A percentile compares a stretch with the other conserved stretches of the same genome.
Evolutionary conservation across 2,797 vertebrate species (phyloP).

Genomic region (Hippopotamyrus pictus): DNA sequence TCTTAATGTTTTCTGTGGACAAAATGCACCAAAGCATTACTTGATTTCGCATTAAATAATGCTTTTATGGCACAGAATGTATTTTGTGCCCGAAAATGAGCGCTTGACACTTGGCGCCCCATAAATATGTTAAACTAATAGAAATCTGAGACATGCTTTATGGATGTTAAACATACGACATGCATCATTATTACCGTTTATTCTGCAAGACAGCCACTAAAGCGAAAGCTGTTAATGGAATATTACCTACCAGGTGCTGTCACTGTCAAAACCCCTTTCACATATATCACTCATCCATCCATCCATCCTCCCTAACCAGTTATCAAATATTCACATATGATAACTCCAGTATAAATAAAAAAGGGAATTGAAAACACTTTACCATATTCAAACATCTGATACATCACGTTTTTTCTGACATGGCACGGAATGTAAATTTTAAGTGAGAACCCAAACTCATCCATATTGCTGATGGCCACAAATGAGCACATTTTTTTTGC

Average conservation of each 20-base stretch:
- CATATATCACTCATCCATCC: background rate
- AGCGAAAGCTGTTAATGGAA: background rate
- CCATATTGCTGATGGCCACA: background rate
- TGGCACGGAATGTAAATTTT: background rate
- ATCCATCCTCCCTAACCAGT: background rate
- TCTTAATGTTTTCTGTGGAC: background rate
- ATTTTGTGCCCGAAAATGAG: background rate
- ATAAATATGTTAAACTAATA: background rate
- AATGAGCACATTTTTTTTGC: background rate
- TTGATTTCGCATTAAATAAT: background rate
- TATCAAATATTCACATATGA: background rate
- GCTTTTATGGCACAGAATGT: background rate
- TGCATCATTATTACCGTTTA: background rate
- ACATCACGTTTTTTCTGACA: background rate
- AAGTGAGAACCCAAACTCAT: background rate
- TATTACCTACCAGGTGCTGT: background rate
- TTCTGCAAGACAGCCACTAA: background rate
- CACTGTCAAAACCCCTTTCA: background rate
- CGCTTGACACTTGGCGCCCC: background rate
- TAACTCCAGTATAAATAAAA: background rate
- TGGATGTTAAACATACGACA: background rate
- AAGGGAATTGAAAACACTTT: background rate
- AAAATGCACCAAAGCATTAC: background rate
- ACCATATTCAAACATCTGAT: background rate
- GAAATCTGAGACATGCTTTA: background rate